Evolutionary conservation across 2,888 invertebrate genomes (phyloP), one percentile per base, ranked within the genome.

Genomic region (Bhutanitis thaidina): DNA sequence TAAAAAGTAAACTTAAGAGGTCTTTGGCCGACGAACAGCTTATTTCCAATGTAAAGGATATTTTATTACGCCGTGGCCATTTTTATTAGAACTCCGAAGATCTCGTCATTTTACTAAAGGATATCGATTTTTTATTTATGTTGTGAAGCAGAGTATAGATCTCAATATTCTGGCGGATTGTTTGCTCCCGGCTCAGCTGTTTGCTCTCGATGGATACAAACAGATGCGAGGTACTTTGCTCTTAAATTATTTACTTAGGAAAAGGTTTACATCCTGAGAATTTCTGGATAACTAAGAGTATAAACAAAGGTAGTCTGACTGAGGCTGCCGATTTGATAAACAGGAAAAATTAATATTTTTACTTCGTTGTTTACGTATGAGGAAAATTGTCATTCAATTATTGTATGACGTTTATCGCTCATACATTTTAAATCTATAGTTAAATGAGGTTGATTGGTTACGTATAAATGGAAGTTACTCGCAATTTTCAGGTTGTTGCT

Each of bases 21-120:
- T 71, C 68, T 62, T 71, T 71, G 64, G 55, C 73, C 69, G 58
- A 47, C 55, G 37, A 14, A 16, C 27, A 53, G 56, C 54, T 60
- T 59, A 60, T 64, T 62, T 58, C 54, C 60, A 44, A 52, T 55
- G 54, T 58, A 62, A 55, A 48, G 53, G 53, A 53, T 51, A 50
- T 41, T 34, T 52, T 34, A 52, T 45, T 51, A 41, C 45, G 30
- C 43, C 8, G 29, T 10, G 46, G 27, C 57, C 55, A 57, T 16
- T 43, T 48, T 53, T 41, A 32, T 7, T 15, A 27, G 57, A 55
- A 14, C 52, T 43, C 39, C 34, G 30, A 29, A 10, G 20, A 38
- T 45, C 14, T 30, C 25, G n/a, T n/a, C 14, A 10, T 30, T n/a
- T 37, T 41, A 10, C 7, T 15, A 14, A 36, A 43, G n/a, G 7